Conservation (phyloP, 1,140 invertebrate species). For the Bombus vancouverensis region DNA sequence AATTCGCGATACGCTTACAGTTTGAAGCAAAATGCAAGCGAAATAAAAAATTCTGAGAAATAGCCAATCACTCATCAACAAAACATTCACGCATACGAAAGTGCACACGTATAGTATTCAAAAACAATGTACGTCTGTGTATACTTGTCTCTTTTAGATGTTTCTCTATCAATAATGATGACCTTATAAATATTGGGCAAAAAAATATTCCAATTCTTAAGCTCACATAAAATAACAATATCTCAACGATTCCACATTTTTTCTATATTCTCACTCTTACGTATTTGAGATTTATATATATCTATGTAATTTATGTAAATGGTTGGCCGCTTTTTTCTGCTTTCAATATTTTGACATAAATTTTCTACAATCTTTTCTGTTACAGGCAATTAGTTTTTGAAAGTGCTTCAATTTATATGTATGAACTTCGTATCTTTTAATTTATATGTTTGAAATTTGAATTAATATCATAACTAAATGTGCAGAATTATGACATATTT, state of each 20-base stretch:
- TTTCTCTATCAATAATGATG: conserved; percentile 39
- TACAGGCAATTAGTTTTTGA: conserved; percentile 1
- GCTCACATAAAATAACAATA: conserved; percentile 64
- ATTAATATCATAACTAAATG: conserved; percentile 44
- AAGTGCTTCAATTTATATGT: not conserved
- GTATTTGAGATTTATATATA: conserved; percentile 56
- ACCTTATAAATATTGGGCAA: conserved; percentile 51
- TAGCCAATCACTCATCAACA: conserved; percentile 41
- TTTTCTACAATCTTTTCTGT: conserved; percentile 1
- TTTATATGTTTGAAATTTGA: conserved; percentile 26
- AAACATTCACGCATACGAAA: conserved; percentile 38
- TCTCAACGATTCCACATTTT: conserved; percentile 57
- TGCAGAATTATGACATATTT: conserved; percentile 45
- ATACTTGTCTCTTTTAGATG: not conserved
- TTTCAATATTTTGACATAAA: conserved; percentile 31
- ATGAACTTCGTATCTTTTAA: conserved; percentile 28
- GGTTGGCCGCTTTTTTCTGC: conserved; percentile 45
- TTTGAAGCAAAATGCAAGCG: conserved; percentile 58
- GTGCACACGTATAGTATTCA: conserved; percentile 6
- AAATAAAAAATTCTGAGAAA: conserved; percentile 52
- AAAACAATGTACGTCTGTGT: conserved; percentile 28
- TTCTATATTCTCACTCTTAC: conserved; percentile 54
- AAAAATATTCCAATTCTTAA: conserved; percentile 62
- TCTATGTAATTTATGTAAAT: conserved; percentile 55
- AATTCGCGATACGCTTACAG: conserved; percentile 48